Percentiles rank a stretch among this genome's conserved stretches.
phyloP scores from a whole-genome alignment of 2,888 invertebrate species.

The Trachelus iudaicus region DNA sequence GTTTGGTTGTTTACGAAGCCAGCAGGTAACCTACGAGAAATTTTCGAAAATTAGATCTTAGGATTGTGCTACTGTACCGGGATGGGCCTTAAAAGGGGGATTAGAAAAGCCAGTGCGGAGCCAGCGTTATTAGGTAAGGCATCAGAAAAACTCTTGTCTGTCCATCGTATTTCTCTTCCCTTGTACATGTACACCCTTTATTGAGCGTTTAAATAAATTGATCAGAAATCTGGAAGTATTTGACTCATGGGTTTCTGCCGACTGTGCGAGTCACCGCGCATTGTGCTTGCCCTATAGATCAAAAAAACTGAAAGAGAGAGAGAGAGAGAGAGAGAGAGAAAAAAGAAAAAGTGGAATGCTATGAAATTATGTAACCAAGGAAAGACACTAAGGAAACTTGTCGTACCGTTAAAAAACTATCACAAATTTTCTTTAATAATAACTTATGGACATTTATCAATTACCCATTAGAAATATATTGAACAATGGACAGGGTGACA shows the following conservation, averaged over 20 bases:
- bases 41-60: not conserved
- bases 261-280: not conserved
- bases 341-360: not conserved
- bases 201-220: conserved; percentile 59
- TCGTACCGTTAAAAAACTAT: not conserved
- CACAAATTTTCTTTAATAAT: not conserved
- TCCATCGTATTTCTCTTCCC: conserved; percentile 51
- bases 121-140: conserved; percentile 48
- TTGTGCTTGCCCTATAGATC: not conserved
- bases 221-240: conserved; percentile 59
- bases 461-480: not conserved
- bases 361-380: not conserved
- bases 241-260: conserved; percentile 58
- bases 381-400: not conserved
- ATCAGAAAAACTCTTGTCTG: conserved; percentile 53
- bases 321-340: not conserved
- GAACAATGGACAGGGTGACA: not conserved
- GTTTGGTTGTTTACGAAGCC: not conserved
- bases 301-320: not conserved
- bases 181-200: conserved; percentile 60
- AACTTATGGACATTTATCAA: not conserved
- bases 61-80: not conserved
- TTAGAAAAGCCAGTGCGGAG: not conserved
- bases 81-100: not conserved
- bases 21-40: not conserved